A percentile compares a stretch with the other conserved stretches of the same genome.
Evolutionary conservation across 2,113 vertebrate genomes (phyloP).

Genomic region (Malurus melanocephalus): DNA sequence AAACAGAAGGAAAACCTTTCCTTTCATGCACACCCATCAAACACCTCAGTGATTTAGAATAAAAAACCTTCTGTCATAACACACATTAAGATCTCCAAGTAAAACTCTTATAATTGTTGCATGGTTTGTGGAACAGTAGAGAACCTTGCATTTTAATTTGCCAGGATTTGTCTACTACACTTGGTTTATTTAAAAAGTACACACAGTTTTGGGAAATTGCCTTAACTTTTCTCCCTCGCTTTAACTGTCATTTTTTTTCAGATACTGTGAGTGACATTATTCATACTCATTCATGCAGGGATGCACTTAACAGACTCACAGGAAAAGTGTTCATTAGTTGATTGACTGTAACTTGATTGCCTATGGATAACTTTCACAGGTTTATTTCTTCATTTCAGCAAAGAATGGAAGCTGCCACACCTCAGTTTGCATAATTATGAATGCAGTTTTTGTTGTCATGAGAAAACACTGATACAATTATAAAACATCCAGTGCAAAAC

Average conservation of each 20-base stretch:
- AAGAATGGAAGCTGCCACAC: neutral
- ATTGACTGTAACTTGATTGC: conserved; percentile 41
- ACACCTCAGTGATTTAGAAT: neutral
- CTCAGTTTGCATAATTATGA: neutral
- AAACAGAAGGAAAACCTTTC: neutral
- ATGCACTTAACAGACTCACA: conserved; percentile 28
- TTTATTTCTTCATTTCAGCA: conserved; percentile 29
- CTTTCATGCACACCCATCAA: neutral
- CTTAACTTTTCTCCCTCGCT: conserved; percentile 5
- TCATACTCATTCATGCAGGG: conserved; percentile 40
- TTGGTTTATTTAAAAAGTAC: conserved; percentile 18
- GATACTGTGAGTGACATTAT: conserved; percentile 15
- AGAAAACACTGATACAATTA: neutral
- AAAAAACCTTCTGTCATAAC: neutral
- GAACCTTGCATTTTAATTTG: conserved; percentile 28
- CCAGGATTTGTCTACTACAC: neutral
- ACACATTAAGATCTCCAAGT: neutral
- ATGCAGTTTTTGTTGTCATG: neutral
- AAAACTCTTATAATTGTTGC: neutral
- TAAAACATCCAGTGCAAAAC: neutral
- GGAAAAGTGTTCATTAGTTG: conserved; percentile 29
- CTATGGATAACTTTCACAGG: neutral
- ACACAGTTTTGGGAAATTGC: conserved; percentile 13
- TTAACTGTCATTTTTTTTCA: neutral
- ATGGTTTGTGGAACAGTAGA: conserved; percentile 20